phyloP scores from a whole-genome alignment of 2,888 invertebrate genomes.

The Drosophila siamana region DNA sequence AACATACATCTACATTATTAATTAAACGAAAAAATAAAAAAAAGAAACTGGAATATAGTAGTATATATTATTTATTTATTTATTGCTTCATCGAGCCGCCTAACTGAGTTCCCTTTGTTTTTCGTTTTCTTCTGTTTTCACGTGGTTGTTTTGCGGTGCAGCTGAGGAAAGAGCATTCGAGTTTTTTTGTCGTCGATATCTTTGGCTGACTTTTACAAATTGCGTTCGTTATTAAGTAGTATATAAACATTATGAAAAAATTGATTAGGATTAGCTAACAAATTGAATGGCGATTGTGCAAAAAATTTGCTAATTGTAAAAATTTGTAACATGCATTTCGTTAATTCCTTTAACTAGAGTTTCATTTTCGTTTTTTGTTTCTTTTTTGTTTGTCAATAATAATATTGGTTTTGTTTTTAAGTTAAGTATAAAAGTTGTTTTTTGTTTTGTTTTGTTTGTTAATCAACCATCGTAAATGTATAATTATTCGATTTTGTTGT shows the following conservation, averaged over 20 bases:
- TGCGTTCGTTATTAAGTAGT: slow-evolving; percentile 35
- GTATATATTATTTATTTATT: slow-evolving; percentile 48
- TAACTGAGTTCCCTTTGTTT: slow-evolving; percentile 43
- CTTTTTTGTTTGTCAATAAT: slow-evolving; percentile 7
- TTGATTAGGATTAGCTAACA: slow-evolving; percentile 58
- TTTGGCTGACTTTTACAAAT: slow-evolving; percentile 53
- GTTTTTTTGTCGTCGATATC: slow-evolving; percentile 24
- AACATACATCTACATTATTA: not conserved
- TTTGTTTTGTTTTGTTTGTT: slow-evolving; percentile 47
- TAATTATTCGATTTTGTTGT: slow-evolving; percentile 52
- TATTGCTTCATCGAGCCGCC: slow-evolving; percentile 61
- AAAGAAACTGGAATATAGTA: not conserved
- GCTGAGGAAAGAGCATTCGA: slow-evolving; percentile 35
- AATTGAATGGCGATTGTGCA: slow-evolving; percentile 64
- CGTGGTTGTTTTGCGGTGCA: slow-evolving; percentile 14
- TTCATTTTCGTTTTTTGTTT: slow-evolving; percentile 10
- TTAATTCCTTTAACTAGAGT: slow-evolving; percentile 56
- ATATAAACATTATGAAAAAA: slow-evolving; percentile 46
- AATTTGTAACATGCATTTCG: slow-evolving; percentile 59
- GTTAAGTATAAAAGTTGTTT: slow-evolving; percentile 54
- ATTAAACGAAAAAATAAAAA: slow-evolving; percentile 12
- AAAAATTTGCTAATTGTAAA: slow-evolving; percentile 58
- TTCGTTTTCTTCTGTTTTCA: not conserved
- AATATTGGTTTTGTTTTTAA: slow-evolving; percentile 21
- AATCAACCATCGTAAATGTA: slow-evolving; percentile 48